These are phyloP conservation scores for Romanogobio albipinnatus DNA, from an alignment of 2,113 vertebrate genomes.

Conservation along the genomic window DNA sequence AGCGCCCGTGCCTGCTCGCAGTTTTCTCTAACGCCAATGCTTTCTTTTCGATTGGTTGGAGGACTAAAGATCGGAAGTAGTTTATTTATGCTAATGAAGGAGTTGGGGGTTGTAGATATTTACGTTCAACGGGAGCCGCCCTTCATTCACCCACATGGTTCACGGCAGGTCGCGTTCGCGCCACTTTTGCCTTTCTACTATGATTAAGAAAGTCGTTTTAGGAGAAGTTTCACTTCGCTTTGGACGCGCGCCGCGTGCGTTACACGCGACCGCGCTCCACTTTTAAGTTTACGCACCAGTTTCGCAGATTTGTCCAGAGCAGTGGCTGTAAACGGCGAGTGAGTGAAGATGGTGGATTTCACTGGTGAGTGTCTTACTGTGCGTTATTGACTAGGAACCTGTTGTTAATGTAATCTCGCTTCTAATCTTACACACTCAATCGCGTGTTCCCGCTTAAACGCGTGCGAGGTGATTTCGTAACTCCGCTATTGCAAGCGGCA, in stretches of 20 bases:
- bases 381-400: slow-evolving; percentile 76
- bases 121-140: slow-evolving; percentile 97
- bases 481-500: not conserved
- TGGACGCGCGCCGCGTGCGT: slow-evolving; percentile 41
- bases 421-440: not conserved
- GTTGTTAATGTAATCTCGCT: slow-evolving; percentile 51
- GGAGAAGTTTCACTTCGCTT: slow-evolving; percentile 40
- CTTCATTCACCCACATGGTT: slow-evolving; percentile 98
- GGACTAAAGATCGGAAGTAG: slow-evolving; percentile 86
- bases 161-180: slow-evolving; percentile 84
- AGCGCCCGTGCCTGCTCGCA: not conserved
- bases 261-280: slow-evolving; percentile 40
- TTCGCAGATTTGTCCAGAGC: slow-evolving; percentile 62
- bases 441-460: slow-evolving; percentile 5
- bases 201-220: slow-evolving; percentile 57
- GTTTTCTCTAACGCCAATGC: slow-evolving; percentile 13
- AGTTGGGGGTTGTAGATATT: slow-evolving; percentile 94
- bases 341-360: slow-evolving; percentile 84
- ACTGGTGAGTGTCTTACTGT: slow-evolving; percentile 77
- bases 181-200: slow-evolving; percentile 81
- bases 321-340: slow-evolving; percentile 60
- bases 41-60: slow-evolving; percentile 67
- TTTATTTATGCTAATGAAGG: slow-evolving; percentile 95
- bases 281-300: slow-evolving; percentile 71
- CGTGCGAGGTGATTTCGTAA: not conserved